Base-by-base conservation (phyloP, 2,888 invertebrate species). In the Pristionchus entomophagus region DNA sequence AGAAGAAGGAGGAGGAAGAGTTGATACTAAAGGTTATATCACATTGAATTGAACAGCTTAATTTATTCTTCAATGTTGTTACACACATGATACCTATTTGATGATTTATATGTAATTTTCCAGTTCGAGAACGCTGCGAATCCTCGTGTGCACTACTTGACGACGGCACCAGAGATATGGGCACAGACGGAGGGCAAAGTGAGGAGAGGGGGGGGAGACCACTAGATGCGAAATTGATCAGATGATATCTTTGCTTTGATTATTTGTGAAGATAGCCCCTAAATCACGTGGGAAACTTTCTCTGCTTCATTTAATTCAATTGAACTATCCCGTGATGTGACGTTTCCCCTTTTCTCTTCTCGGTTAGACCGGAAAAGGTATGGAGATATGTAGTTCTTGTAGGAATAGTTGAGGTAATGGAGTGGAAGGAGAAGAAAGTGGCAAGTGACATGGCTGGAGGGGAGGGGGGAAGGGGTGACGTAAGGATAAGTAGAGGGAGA, bases 121-220 rank as follows among this genome's bases (percentile, higher is more conserved):
- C 78, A 91, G 89, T 92, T 92, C 87, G 92, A 92, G 69, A 93
- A 93, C 86, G 89, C 89, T 0, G 90, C 89, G 85, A 92, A 93
- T 86, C 92, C 92, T 12, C 86, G 84, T 32, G 88, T 92, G 32
- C 93, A 93, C 88, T 91, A 92, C 83, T 85, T 90, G 29, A 93
- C 91, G 2, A 93, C 93, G 2, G 93, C 92, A 26, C 92, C 93
- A 8, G 93, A 93, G 87, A 93, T 93, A 49, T 93, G 92, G 92
- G 65, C 85, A 35, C 93, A 93, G 85, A 93, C 92, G 8, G 86
- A 89, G 8, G 92, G 92, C 56, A 88, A 91, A 82, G 90, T 89
- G 26, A 62, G 83, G 19, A 26, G 19, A 12, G 65, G 35, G 65
- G 17, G 19, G 65, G 65, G 35, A 35, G n/a, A n/a, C n/a, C n/a